phyloP scores from a whole-genome alignment of 2,888 invertebrate genomes.

The Trachelus iudaicus region DNA sequence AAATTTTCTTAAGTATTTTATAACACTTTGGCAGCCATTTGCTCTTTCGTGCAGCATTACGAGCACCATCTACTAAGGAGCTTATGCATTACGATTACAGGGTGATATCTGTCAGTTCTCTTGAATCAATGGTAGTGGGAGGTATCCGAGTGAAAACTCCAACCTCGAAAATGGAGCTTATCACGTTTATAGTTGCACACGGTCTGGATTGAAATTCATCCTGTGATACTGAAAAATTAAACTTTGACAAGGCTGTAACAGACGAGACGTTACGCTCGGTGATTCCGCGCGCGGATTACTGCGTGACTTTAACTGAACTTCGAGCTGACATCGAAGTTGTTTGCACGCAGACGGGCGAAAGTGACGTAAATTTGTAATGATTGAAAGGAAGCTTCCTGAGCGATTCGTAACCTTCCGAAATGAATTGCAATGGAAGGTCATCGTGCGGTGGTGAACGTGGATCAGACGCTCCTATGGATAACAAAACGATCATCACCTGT shows the following conservation, averaged over 20 bases:
- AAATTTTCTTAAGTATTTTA: background rate
- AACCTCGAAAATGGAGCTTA: conserved; percentile 36
- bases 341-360: conserved; percentile 20
- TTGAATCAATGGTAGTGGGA: background rate
- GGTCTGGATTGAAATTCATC: conserved; percentile 5
- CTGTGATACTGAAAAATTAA: background rate
- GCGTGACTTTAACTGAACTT: background rate
- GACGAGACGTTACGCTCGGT: background rate
- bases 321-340: conserved; percentile 3
- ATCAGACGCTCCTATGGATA: conserved; percentile 68
- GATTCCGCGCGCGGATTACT: background rate
- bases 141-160: conserved; percentile 16
- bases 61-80: background rate
- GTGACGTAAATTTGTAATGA: conserved; percentile 52
- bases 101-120: background rate
- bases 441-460: conserved; percentile 45
- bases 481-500: conserved; percentile 81
- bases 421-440: conserved; percentile 62
- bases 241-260: background rate
- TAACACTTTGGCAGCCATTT: background rate
- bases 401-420: conserved; percentile 47
- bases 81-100: background rate
- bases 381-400: conserved; percentile 38
- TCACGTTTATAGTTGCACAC: conserved; percentile 15
- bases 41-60: background rate